Evolutionary conservation across 1,140 invertebrate species (phyloP).

Genomic region (Agrypnia vestita): DNA sequence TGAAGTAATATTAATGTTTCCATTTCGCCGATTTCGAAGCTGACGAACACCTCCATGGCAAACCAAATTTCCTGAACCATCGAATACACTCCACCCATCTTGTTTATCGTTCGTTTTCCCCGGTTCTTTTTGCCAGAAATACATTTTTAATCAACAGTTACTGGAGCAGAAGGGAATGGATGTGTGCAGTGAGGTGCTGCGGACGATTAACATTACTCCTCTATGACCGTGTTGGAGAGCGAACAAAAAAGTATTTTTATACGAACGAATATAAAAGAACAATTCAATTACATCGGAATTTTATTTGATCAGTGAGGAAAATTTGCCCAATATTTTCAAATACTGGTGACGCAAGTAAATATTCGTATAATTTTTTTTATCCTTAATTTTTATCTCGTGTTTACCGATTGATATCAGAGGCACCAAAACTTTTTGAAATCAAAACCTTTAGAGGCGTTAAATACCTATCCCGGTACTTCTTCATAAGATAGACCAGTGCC

Average conservation of each 20-base stretch:
- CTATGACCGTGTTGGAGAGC: conserved; percentile 13
- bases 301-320: not conserved
- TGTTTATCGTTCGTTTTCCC: not conserved
- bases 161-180: conserved; percentile 27
- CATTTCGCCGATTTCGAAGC: no score
- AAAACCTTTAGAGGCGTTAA: no score
- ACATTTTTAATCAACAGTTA: conserved; percentile 35
- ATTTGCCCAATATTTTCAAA: not conserved
- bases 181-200: conserved; percentile 13
- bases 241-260: conserved; percentile 11
- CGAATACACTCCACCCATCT: not conserved
- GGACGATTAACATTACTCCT: conserved; percentile 6
- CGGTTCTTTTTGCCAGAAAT: conserved; percentile 5
- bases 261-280: not conserved
- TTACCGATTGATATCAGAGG: no score
- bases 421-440: no score
- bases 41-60: no score
- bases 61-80: no score
- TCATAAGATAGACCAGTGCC: no score
- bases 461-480: no score
- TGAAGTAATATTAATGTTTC: no score
- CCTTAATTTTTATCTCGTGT: no score
- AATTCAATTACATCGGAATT: not conserved
- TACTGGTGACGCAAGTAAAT: no score
- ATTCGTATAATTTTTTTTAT: no score